A percentile compares a stretch with the other conserved stretches of the same genome.
Conservation (phyloP, 2,888 invertebrate genomes). For the Pterobdella sp. region DNA sequence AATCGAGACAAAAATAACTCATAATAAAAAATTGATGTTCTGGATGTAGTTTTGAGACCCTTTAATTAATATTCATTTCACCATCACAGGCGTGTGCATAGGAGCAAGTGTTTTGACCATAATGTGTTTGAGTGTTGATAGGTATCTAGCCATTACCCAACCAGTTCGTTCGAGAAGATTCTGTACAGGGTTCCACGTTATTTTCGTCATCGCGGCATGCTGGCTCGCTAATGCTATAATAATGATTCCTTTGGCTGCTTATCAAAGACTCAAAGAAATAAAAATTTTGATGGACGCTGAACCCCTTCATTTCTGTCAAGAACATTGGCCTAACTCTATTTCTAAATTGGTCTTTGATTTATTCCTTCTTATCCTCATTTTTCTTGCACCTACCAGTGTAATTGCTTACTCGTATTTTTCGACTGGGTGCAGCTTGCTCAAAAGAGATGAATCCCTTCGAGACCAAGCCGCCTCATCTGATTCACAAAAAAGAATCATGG, state of each 20-base stretch:
- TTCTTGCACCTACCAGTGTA: conserved; percentile 63
- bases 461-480: conserved; percentile 39
- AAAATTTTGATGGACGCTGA: conserved; percentile 12
- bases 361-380: conserved; percentile 66
- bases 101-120: conserved; percentile 73
- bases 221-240: conserved; percentile 64
- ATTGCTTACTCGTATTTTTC: conserved; percentile 49
- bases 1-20: too few species aligned
- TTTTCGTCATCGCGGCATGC: conserved; percentile 46
- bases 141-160: conserved; percentile 63
- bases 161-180: conserved; percentile 66
- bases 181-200: conserved; percentile 54
- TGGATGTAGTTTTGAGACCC: too few species aligned
- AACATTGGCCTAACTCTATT: conserved; percentile 32
- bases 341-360: conserved; percentile 59
- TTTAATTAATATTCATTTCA: too few species aligned
- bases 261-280: neutral
- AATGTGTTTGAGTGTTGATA: conserved; percentile 70
- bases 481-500: conserved; percentile 26
- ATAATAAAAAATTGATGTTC: too few species aligned
- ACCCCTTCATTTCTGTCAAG: conserved; percentile 35
- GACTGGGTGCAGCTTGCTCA: conserved; percentile 54
- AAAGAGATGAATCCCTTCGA: conserved; percentile 40
- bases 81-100: conserved; percentile 54
- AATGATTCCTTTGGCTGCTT: conserved; percentile 58